These are phyloP conservation scores for Eucera pruinosa DNA, from an alignment of 2,888 invertebrate species.

Conservation along the genomic window DNA sequence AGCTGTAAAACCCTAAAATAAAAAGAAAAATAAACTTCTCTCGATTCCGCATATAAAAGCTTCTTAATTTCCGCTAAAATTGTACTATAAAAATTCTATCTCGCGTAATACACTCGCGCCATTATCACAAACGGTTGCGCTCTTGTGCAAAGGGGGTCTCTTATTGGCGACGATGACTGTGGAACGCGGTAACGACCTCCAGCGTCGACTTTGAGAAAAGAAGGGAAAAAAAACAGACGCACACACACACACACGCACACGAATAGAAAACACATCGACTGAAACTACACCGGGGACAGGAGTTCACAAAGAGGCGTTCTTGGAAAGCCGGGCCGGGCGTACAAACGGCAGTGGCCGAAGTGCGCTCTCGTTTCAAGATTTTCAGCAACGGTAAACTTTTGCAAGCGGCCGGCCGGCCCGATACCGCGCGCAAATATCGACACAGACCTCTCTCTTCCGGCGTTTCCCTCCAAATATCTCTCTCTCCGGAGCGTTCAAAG, in stretches of 20 bases:
- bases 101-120: background rate
- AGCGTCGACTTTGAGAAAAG: background rate
- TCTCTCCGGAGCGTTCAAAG: conserved; percentile 35
- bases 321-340: conserved; percentile 2
- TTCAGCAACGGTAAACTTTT: conserved; percentile 40
- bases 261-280: too few relatives aligned
- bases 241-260: too few relatives aligned
- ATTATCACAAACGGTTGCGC: background rate
- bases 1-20: too few relatives aligned
- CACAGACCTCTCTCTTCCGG: conserved; percentile 2
- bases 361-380: conserved; percentile 50
- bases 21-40: too few relatives aligned
- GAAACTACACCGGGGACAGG: conserved; percentile 18
- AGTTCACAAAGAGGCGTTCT: conserved; percentile 7
- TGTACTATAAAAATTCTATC: too few relatives aligned
- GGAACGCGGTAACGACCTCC: conserved; percentile 13
- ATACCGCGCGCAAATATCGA: conserved; percentile 45
- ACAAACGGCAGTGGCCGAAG: conserved; percentile 37
- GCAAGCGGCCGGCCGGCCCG: background rate
- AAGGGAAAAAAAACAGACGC: too few relatives aligned
- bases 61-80: background rate
- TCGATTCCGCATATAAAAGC: too few relatives aligned
- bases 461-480: conserved; percentile 30
- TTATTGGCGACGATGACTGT: conserved; percentile 8
- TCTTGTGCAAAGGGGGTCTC: background rate